Evolutionary conservation across 2,113 vertebrate species (phyloP).

Genomic region (Mobula birostris): DNA sequence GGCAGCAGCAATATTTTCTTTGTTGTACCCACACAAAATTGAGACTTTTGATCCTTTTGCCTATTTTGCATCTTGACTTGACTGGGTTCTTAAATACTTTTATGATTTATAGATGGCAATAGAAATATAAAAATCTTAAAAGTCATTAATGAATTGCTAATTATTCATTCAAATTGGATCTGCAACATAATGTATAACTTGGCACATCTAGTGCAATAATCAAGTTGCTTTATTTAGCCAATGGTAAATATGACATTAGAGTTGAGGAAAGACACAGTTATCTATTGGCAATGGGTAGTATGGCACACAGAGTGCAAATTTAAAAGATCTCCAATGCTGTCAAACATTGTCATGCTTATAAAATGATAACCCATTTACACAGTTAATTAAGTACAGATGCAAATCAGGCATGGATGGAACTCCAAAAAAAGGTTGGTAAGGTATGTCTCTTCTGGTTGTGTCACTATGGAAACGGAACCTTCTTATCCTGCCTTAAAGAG

Average conservation of each 20-base stretch:
- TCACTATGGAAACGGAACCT: not conserved
- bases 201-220: not conserved
- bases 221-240: not conserved
- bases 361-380: not conserved
- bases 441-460: not conserved
- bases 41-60: not conserved
- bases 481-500: not conserved
- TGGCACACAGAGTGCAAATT: not conserved
- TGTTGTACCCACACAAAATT: too few relatives aligned
- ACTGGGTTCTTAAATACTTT: not conserved
- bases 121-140: not conserved
- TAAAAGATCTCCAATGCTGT: not conserved
- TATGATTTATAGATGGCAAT: conserved; percentile 24
- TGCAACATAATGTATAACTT: not conserved
- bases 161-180: not conserved
- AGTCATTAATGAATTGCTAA: not conserved
- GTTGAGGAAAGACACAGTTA: not conserved
- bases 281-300: not conserved
- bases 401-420: not conserved
- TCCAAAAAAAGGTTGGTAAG: not conserved
- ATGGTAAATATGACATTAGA: not conserved
- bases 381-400: not conserved
- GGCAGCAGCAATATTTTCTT: too few relatives aligned
- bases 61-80: not conserved
- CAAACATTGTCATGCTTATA: not conserved